Evolutionary conservation across 2,888 invertebrate genomes (phyloP).

Genomic region (Empis livida): DNA sequence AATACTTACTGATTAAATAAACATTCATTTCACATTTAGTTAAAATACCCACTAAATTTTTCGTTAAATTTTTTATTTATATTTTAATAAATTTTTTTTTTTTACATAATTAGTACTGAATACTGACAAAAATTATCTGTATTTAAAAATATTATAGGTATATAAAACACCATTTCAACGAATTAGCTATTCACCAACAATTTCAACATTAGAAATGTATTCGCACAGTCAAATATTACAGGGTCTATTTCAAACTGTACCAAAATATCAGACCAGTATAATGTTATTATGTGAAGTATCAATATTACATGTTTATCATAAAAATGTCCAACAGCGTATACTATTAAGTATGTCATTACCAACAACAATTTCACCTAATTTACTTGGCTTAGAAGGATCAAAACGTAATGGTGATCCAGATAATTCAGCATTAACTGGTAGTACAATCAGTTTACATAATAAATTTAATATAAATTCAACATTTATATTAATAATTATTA

Average conservation of each 20-base stretch:
- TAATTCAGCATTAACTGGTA: constrained; percentile 34
- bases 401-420: constrained; percentile 35
- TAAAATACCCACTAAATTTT: too few relatives aligned
- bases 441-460: constrained; percentile 5
- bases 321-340: constrained; percentile 34
- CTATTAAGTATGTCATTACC: constrained; percentile 27
- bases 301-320: constrained; percentile 35
- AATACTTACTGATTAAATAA: too few relatives aligned
- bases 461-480: background rate
- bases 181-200: constrained; percentile 31
- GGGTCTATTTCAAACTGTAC: constrained; percentile 31
- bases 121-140: too few relatives aligned
- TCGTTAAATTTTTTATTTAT: too few relatives aligned
- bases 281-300: constrained; percentile 33
- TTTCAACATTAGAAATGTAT: constrained; percentile 33
- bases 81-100: too few relatives aligned
- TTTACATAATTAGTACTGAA: too few relatives aligned
- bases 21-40: too few relatives aligned
- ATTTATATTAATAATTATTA: background rate
- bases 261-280: constrained; percentile 33
- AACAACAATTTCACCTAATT: constrained; percentile 34
- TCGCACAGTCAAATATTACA: constrained; percentile 35
- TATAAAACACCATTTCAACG: constrained; percentile 34
- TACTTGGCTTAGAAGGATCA: constrained; percentile 33
- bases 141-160: constrained; percentile 18